phyloP scores from a whole-genome alignment of 2,797 vertebrate genomes.

The Lates japonicus region DNA sequence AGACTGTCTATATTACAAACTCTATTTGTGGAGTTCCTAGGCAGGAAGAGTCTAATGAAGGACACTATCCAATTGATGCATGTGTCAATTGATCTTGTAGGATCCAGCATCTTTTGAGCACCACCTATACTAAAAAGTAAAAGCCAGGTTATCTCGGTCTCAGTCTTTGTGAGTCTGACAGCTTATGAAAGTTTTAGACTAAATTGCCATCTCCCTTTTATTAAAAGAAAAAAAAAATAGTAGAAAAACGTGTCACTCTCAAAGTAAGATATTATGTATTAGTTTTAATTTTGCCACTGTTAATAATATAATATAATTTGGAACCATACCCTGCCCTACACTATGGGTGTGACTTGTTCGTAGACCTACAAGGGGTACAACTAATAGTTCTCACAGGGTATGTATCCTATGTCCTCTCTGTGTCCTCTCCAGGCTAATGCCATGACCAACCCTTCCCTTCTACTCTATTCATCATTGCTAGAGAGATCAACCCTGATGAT shows the following conservation, averaged over 20 bases:
- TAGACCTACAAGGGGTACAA: neutral
- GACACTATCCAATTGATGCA: neutral
- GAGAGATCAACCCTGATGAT: conserved; percentile 22
- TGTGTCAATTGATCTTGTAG: neutral
- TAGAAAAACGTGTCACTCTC: neutral
- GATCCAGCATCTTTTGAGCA: neutral
- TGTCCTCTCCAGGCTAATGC: conserved; percentile 42
- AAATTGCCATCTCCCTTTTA: neutral
- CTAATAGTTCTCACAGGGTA: neutral
- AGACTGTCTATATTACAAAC: neutral
- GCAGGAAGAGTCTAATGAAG: neutral
- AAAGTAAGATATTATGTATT: neutral
- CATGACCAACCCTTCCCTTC: conserved; percentile 22
- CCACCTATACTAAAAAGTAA: neutral
- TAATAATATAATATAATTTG: neutral
- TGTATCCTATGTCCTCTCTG: conserved; percentile 20
- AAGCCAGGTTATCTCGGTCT: neutral
- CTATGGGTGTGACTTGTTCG: neutral
- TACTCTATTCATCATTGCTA: conserved; percentile 56
- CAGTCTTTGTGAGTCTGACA: neutral
- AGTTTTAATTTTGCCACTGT: neutral
- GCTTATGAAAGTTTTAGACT: neutral
- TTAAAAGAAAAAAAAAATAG: no score
- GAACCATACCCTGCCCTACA: neutral
- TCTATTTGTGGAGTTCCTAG: neutral